Percentiles rank a stretch among this genome's conserved stretches.
Evolutionary conservation across 2,888 invertebrate genomes (phyloP).

Genomic region (Biston stratarius): DNA sequence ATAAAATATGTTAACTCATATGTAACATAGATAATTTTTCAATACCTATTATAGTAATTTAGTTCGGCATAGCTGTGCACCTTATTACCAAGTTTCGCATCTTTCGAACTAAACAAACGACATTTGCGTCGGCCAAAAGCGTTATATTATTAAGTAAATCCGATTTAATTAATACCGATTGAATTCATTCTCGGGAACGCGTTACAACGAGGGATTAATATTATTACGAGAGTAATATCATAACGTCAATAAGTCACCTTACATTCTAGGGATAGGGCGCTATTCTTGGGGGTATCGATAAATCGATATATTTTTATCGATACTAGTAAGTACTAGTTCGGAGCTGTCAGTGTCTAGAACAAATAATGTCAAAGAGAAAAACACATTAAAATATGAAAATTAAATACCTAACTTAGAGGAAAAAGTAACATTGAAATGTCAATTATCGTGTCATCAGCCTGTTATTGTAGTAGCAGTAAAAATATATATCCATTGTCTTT

Average conservation of each 20-base stretch:
- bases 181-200: slow-evolving; percentile 30
- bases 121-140: not conserved
- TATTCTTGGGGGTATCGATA: slow-evolving; percentile 13
- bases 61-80: not conserved
- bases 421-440: not conserved
- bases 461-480: too few relatives aligned
- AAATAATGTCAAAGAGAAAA: too few relatives aligned
- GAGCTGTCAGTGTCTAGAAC: too few relatives aligned
- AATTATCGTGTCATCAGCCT: not conserved
- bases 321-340: not conserved
- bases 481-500: too few relatives aligned
- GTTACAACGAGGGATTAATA: slow-evolving; percentile 50
- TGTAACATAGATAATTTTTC: too few relatives aligned
- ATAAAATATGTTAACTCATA: too few relatives aligned
- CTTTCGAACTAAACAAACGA: not conserved
- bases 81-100: not conserved
- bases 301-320: not conserved
- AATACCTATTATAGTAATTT: not conserved
- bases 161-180: slow-evolving; percentile 33
- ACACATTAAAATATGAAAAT: not conserved
- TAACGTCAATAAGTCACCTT: slow-evolving; percentile 49
- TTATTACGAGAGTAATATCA: slow-evolving; percentile 59
- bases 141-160: slow-evolving; percentile 19
- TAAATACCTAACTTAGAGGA: not conserved
- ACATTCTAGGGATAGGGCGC: slow-evolving; percentile 8